A percentile compares a stretch with the other conserved stretches of the same genome.
These are phyloP conservation scores for Mamestra brassicae DNA, from an alignment of 2,888 invertebrate genomes.

Conservation along the genomic window DNA sequence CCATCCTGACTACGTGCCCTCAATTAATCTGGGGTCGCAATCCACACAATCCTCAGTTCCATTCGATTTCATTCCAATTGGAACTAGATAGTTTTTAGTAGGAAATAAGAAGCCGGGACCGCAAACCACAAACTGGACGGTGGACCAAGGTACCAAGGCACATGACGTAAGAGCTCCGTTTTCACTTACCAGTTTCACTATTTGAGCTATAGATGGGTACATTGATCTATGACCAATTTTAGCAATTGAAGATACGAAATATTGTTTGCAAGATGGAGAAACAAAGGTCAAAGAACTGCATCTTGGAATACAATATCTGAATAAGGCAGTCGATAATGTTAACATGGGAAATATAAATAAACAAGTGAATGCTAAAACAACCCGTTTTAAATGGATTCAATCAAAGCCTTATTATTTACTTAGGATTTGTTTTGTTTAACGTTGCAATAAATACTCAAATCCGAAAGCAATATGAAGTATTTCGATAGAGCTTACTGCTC, in stretches of 20 bases:
- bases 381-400: conserved; percentile 7
- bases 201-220: conserved; percentile 29
- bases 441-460: neutral
- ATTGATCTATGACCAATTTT: conserved; percentile 26
- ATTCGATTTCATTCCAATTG: conserved; percentile 62
- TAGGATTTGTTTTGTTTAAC: conserved; percentile 3
- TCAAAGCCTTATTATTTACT: neutral
- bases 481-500: neutral
- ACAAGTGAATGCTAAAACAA: neutral
- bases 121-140: conserved; percentile 69
- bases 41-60: conserved; percentile 33
- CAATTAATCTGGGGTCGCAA: conserved; percentile 47
- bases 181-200: conserved; percentile 65
- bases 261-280: neutral
- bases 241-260: neutral
- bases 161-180: conserved; percentile 72
- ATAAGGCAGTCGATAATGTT: neutral
- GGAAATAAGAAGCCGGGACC: conserved; percentile 62
- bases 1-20: conserved; percentile 22
- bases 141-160: conserved; percentile 47
- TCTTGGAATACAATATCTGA: neutral
- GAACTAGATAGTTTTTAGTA: conserved; percentile 54
- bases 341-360: conserved; percentile 16
- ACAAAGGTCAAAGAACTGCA: conserved; percentile 1
- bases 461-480: neutral